Base-by-base conservation (phyloP, 2,888 invertebrate genomes). In the Synergus laeviventris region DNA sequence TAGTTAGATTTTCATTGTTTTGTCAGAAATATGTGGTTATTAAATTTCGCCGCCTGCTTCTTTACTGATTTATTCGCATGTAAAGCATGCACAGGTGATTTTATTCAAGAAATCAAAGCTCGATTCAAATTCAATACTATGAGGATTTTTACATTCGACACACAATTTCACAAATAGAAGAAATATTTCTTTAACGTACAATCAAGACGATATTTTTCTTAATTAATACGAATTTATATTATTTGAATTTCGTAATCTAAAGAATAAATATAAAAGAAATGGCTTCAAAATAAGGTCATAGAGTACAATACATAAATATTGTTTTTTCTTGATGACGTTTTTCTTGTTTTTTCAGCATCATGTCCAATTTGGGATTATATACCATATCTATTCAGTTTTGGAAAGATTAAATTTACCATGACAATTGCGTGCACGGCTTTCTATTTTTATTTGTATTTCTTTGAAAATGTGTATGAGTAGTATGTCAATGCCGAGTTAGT, bases 1-100 rank as follows among this genome's bases (percentile, higher is more conserved):
- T 39, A 42, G 39, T 45, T 70, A 49, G 59, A 42, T 77, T 74
- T 45, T 14, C 36, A 60, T 77, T 62, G 61, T 38, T 36, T 70
- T 56, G 49, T 1, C 56, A 12, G 75, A 73, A 56, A 60, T 62
- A n/a, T 31, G 21, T 38, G 38, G 24, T 45, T 73, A 39, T 24
- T n/a, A 38, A 54, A 76, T 38, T 39, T 38, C n/a, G 60, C 14
- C 24, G 56, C 60, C n/a, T 38, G 36, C 59, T 66, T 42, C 39
- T 45, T 54, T 66, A 31, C 14, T 24, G 16, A 42, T 16, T 14
- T 14, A 60, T 16, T 45, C 21, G 21, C 38, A 73, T 14, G 18
- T 21, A 21, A 73, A 49, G n/a, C 21, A 14, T 45, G 12, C 1
- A 24, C 16, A 70, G 12, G 1, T 11, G 11, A 5, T 45, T 49